Evolutionary conservation across 2,113 vertebrate genomes (phyloP).

Genomic region (Guaruba guarouba): DNA sequence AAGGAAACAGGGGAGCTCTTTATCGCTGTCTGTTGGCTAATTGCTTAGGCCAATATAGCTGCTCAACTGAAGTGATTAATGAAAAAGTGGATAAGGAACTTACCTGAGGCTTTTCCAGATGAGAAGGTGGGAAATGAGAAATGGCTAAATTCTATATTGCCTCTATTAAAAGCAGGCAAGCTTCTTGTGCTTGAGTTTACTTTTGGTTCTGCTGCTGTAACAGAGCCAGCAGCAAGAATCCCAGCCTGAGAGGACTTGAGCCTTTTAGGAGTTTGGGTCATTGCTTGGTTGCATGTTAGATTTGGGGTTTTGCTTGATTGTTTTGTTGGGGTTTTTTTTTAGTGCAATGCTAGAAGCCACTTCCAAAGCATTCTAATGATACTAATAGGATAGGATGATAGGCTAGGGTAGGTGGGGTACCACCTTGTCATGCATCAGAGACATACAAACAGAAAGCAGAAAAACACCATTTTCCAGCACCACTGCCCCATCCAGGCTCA

Average conservation of each 20-base stretch:
- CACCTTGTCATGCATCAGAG: not conserved
- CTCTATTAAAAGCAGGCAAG: not conserved
- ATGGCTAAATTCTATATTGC: not conserved
- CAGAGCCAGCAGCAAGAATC: not conserved
- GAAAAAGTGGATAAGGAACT: not conserved
- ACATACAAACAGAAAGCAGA: not conserved
- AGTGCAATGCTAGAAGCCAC: not conserved
- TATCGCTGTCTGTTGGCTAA: not conserved
- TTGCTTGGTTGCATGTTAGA: not conserved
- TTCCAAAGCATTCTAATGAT: not conserved
- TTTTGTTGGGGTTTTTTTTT: not conserved
- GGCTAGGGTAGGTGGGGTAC: not conserved
- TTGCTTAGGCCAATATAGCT: not conserved
- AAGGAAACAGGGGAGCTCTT: not conserved
- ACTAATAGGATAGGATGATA: not conserved
- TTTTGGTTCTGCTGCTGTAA: not conserved
- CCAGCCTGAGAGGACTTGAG: not conserved
- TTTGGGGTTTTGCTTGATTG: not conserved
- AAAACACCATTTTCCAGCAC: not conserved
- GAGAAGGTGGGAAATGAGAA: not conserved
- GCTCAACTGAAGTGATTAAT: not conserved
- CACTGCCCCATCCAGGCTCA: not conserved
- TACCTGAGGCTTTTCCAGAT: not conserved
- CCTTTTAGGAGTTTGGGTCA: not conserved
- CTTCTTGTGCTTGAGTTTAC: not conserved